Evolutionary conservation across 2,888 invertebrate genomes (phyloP), one percentile per base, ranked within the genome.

Genomic region (Auanema freiburgensis): DNA sequence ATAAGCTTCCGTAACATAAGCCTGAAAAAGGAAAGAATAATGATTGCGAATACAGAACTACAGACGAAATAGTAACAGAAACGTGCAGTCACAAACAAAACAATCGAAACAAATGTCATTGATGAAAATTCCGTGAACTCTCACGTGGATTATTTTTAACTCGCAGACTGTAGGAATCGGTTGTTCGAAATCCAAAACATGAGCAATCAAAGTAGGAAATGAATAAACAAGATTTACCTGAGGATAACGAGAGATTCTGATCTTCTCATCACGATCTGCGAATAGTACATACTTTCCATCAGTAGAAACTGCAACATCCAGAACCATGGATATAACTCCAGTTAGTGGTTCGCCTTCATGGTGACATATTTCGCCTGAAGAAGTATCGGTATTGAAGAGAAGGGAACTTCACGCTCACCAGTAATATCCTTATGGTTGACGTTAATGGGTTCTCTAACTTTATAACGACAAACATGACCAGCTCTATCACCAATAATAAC

Each of bases 241-340:
- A 8, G 78, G 78, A 63, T 76, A 77, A 12, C 75, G 55, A 41
- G 69, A 59, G n/a, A 76, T 62, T 50, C 77, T 65, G 18, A 79
- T 53, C 65, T 79, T 79, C 62, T 79, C 79, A 54, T 79, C 79
- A 40, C 79, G 57, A 52, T 79, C 79, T 6, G 74, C 71, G 59
- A 72, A 69, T 8, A 76, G 43, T 1, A 79, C 50, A 42, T 59
- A 63, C 21, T 65, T 64, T 16, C 67, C 70, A 24, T 69, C 65
- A 2, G 60, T 49, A 23, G 69, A 66, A 54, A 79, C 57, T 14
- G 63, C 62, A 23, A 77, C 67, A 40, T 74, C 75, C 10, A 79
- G 64, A 21, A 76, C 55, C 76, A 78, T 78, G 16, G 78, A 74
- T 46, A 78, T 66, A 40, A 71, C 71, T 16, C 74, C 73, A 18